Conservation (phyloP, 2,888 invertebrate species). For the Amorpha juglandis region DNA sequence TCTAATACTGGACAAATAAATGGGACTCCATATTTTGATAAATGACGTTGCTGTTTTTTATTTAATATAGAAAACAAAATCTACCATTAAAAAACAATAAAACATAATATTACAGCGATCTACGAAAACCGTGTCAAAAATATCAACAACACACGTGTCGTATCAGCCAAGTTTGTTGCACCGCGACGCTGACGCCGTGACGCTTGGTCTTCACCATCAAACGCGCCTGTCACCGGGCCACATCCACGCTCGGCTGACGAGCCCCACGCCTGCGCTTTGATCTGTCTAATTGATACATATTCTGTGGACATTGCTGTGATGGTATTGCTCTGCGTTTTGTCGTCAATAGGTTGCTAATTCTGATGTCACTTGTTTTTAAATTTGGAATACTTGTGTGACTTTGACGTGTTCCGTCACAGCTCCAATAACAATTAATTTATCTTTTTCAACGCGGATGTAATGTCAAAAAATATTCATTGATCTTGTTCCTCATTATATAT, state of each 20-base stretch:
- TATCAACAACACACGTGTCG: background rate
- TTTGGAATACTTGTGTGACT: too few species aligned
- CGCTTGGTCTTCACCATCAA: background rate
- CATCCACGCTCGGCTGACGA: slow-evolving; percentile 14
- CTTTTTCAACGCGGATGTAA: too few species aligned
- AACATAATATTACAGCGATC: background rate
- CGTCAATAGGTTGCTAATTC: background rate
- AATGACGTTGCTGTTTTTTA: too few species aligned
- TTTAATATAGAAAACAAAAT: too few species aligned
- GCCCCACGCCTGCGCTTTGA: slow-evolving; percentile 57
- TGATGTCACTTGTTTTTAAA: background rate
- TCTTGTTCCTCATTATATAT: too few species aligned
- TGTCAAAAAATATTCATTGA: too few species aligned
- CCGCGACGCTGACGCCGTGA: slow-evolving; percentile 1
- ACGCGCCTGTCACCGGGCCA: slow-evolving; percentile 50
- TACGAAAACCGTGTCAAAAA: background rate
- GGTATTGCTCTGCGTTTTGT: slow-evolving; percentile 45
- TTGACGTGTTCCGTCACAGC: too few species aligned
- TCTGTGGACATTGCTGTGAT: slow-evolving; percentile 51
- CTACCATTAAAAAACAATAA: too few species aligned
- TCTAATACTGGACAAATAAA: too few species aligned
- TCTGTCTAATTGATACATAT: slow-evolving; percentile 69
- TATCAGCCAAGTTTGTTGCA: slow-evolving; percentile 3
- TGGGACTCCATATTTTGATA: too few species aligned
- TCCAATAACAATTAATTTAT: too few species aligned